Percentiles rank a stretch among this genome's conserved stretches.
These are phyloP conservation scores for Dusona sp. DNA, from an alignment of 2,888 invertebrate species.

Conservation along the genomic window DNA sequence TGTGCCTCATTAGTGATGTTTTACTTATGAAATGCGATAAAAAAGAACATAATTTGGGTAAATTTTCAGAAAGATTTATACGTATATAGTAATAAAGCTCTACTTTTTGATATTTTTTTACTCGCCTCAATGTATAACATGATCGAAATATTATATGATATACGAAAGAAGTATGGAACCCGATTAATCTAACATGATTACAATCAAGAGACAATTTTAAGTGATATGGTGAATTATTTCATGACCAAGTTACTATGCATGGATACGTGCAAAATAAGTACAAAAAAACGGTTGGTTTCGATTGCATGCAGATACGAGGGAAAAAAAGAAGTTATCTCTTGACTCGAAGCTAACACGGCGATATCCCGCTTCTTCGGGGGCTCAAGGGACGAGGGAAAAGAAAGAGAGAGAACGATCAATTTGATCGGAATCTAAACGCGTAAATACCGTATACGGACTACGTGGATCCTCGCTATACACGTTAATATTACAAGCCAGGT, in stretches of 20 bases:
- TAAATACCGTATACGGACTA: constrained; percentile 60
- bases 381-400: constrained; percentile 4
- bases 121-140: too few species aligned
- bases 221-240: constrained; percentile 3
- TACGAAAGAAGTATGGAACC: background rate
- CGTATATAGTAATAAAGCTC: background rate
- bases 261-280: constrained; percentile 3
- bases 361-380: constrained; percentile 30
- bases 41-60: background rate
- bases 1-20: background rate
- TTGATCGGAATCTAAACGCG: constrained; percentile 66
- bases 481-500: constrained; percentile 20
- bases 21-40: background rate
- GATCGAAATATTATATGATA: background rate
- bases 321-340: constrained; percentile 21
- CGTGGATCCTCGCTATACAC: background rate
- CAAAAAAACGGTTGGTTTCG: background rate
- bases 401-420: constrained; percentile 56
- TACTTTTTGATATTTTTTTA: background rate
- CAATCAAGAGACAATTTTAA: background rate
- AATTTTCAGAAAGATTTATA: background rate
- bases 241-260: background rate
- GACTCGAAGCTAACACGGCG: constrained; percentile 22
- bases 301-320: background rate
- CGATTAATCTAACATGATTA: background rate